A percentile compares a stretch with the other conserved stretches of the same genome.
phyloP scores from a whole-genome alignment of 2,797 vertebrate genomes.

The Babyrousa celebensis region DNA sequence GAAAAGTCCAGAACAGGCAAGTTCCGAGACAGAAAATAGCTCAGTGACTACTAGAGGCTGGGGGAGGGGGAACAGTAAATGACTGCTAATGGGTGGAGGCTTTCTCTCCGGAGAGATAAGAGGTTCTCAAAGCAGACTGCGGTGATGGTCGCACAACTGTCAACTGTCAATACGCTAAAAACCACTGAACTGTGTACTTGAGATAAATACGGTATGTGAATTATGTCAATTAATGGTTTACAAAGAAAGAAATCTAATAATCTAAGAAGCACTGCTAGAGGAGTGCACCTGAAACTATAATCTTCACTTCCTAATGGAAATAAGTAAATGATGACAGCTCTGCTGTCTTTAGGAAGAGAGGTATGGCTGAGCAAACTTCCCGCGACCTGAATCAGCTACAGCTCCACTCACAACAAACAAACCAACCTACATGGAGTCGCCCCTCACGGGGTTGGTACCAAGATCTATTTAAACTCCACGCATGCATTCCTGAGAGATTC shows the following conservation, averaged over 20 bases:
- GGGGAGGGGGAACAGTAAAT: not conserved
- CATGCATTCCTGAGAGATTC: constrained; percentile 31
- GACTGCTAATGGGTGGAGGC: not conserved
- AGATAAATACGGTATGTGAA: not conserved
- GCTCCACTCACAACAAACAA: constrained; percentile 58
- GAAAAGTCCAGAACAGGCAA: constrained; percentile 55
- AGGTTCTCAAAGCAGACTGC: constrained; percentile 52
- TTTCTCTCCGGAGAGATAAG: constrained; percentile 48
- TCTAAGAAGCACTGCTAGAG: constrained; percentile 27
- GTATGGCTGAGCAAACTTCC: constrained; percentile 63
- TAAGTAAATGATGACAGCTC: constrained; percentile 7
- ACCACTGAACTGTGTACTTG: not conserved
- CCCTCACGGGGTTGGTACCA: constrained; percentile 32
- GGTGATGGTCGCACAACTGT: not conserved
- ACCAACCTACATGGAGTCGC: constrained; percentile 38
- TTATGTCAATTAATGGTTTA: constrained; percentile 53
- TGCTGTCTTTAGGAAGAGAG: constrained; percentile 26
- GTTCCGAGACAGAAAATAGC: constrained; percentile 65
- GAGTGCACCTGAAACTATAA: constrained; percentile 53
- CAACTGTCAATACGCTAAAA: constrained; percentile 51
- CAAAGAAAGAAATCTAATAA: constrained; percentile 46
- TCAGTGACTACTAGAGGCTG: constrained; percentile 34
- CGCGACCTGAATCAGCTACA: constrained; percentile 62
- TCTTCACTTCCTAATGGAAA: constrained; percentile 47
- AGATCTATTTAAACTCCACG: constrained; percentile 76